Evolutionary conservation across 2,888 invertebrate genomes (phyloP), one percentile per base, ranked within the genome.

Genomic region (Mayetiola destructor): DNA sequence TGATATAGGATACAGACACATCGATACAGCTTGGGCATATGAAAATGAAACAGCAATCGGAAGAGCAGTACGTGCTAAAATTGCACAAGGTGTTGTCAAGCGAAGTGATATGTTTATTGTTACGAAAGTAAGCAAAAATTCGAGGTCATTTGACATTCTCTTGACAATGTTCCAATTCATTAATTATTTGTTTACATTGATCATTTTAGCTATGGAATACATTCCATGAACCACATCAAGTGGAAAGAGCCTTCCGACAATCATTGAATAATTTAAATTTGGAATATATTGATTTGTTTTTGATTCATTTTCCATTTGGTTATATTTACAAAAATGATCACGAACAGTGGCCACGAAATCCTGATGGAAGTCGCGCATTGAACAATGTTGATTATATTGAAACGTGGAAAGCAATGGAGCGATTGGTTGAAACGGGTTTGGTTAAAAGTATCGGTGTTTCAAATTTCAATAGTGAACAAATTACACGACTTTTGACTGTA

Each of bases 291-390:
- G 90, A 91, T 66, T 74, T 90, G 0, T 89, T 83, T 65, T 71
- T 91, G 48, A 84, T 91, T 61, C 91, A 91, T 65, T 84, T 85
- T 77, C 91, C 90, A 0, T 78, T 87, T 67, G 85, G 81, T 0
- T 86, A 82, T 62, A 75, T 64, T 10, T 27, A 55, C 29, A 23
- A 55, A 37, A 37, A 37, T 55, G 55, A 36, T 55, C 36, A 39
- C 2, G 39, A 53, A 18, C 32, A 57, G 37, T 57, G 52, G 52
- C 57, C 57, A 29, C n/a, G 32, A 18, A 32, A 53, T 23, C 9
- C 53, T 20, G 42, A 59, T 36, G 55, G 42, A n/a, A 40, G n/a
- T 12, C 18, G 27, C 32, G 54, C 35, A 16, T 14, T 36, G 3
- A 68, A 77, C 58, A 76, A 81, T 60, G 75, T 78, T 16, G 84